These are phyloP conservation scores for Hypotaenidia okinawae DNA, from an alignment of 2,797 vertebrate species.

Conservation along the genomic window DNA sequence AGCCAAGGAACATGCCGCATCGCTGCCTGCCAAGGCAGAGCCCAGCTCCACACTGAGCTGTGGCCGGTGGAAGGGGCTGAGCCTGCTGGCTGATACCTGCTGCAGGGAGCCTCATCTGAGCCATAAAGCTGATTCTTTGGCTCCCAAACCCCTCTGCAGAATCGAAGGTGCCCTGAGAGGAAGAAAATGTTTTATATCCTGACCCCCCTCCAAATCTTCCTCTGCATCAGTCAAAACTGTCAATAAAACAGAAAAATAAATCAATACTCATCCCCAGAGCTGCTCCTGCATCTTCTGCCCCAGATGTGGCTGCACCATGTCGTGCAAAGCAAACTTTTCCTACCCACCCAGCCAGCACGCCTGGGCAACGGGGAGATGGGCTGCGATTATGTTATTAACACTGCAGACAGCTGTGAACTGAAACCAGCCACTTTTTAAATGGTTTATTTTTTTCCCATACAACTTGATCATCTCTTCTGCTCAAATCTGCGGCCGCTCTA, in stretches of 20 bases:
- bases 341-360: accelerated
- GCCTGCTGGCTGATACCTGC: neutral
- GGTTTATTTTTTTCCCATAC: neutral
- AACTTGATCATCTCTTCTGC: neutral
- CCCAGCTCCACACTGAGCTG: neutral
- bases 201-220: neutral
- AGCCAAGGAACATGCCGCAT: neutral
- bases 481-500: neutral
- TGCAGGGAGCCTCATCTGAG: neutral
- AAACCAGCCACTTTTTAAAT: neutral
- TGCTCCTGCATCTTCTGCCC: neutral
- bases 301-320: neutral
- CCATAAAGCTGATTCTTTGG: accelerated
- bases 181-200: neutral
- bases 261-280: neutral
- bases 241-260: too few relatives aligned
- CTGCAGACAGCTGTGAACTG: neutral
- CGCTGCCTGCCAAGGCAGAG: neutral
- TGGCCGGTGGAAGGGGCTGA: neutral
- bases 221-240: neutral
- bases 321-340: neutral
- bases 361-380: accelerated
- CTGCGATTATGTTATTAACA: neutral
- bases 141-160: neutral
- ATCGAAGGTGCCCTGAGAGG: neutral